Evolutionary conservation across 2,797 vertebrate genomes (phyloP), one percentile per base, ranked within the genome.

Genomic region (Pempheris klunzingeri): DNA sequence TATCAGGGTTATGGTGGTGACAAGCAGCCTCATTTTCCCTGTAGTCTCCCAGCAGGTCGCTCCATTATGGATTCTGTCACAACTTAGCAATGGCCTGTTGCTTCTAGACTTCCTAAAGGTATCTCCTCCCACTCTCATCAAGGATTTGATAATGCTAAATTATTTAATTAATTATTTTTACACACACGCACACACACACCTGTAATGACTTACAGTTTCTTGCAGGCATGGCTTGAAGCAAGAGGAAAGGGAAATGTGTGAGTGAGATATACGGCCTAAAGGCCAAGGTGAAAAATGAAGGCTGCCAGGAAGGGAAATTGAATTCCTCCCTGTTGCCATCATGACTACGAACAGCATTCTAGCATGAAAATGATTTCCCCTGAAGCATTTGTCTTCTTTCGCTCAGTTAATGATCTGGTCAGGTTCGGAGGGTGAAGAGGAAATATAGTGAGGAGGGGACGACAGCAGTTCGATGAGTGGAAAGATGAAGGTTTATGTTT

Each of bases 11-110:
- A 79, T 80, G 57, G 18, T 1, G 9, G 57, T 63, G 84, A 88
- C 77, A 71, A 39, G 74, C 66, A 32, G 78, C 75, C 55, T 76
- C 67, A 53, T 84, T 80, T 75, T 66, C 85, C 60, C 77, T 53
- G 80, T 53, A 70, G 72, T 55, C 74, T 58, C 55, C 49, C 74
- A 60, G 68, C 73, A 14, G 63, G 66, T 57, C 63, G 14, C 34
- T 43, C 70, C 55, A 82, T 91, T 78, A 90, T 67, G 69, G 77
- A 81, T 80, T 43, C 74, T 81, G 84, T 92, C 90, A 85, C 47
- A 64, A 49, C 30, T 85, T 83, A 88, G 72, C 69, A 66, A 87
- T 53, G 76, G 68, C 71, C 68, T 49, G 55, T 54, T 81, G 53
- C 52, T 38, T 59, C 55, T n/a, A 2, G 20, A 55, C 24, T 28